Base-by-base conservation (phyloP, 2,888 invertebrate species). In the Plagodis pulveraria region DNA sequence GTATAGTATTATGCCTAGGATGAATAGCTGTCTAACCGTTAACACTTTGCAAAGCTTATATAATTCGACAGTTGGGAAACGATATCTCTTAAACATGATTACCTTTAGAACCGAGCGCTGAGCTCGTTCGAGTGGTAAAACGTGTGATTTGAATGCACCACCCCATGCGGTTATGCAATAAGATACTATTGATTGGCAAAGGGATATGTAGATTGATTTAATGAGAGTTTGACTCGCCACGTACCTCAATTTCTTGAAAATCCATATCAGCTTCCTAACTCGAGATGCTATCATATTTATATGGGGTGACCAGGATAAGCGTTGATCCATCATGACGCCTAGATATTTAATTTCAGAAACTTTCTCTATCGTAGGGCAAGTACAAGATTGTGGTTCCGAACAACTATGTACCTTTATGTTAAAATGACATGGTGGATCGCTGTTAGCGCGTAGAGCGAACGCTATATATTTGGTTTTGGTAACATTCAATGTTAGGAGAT, bases 401-500 rank as follows among this genome's bases (percentile, higher is more conserved):
- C 22, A 22, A 22, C 4, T 22, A 22, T 22, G 4, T 4, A 49
- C 9, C 7, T 46, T 48, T 22, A 51, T 44, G 11, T 0, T 54
- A 38, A 44, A 38, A 11, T 22, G 38, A 41, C 49, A 34, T 12
- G 41, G 12, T 43, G 40, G 11, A n/a, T 47, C 11, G 33, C 9
- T 8, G 40, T 32, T 38, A 32, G 36, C 6, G 5, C 36, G 36
- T 6, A 36, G 9, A 36, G 9, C 7, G 6, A 56, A 56, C 10
- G 33, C 2, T 7, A 56, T 34, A 41, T 10, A 56, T n/a, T 50
- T 50, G 6, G 50, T 50, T 42, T 56, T 56, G 5, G 5, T 5
- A 6, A 42, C 6, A 40, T 65, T 65, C 10, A 65, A 35, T 0
- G 62, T 54, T 6, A 65, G 52, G 5, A 52, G 35, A 40, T 59